These are phyloP conservation scores for Myoxocephalus aenaeus DNA, from an alignment of 2,797 vertebrate species.

Conservation along the genomic window DNA sequence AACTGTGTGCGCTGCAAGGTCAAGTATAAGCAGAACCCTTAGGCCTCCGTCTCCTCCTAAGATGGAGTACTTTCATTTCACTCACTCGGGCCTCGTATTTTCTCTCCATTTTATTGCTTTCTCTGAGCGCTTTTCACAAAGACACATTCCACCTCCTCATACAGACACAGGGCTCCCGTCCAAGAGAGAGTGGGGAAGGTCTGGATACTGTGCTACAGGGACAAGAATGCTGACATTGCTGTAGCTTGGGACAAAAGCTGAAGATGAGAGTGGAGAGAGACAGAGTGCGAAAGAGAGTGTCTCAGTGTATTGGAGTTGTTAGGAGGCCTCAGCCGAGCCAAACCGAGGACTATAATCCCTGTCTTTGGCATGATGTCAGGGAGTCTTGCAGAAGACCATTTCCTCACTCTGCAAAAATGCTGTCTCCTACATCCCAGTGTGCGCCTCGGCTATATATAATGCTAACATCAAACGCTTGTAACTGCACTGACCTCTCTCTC, in stretches of 20 bases:
- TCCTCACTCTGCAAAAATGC: constrained; percentile 80
- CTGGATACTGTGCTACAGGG: constrained; percentile 71
- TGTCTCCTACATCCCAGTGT: constrained; percentile 62
- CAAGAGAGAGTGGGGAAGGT: constrained; percentile 67
- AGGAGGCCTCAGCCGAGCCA: constrained; percentile 54
- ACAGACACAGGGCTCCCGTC: constrained; percentile 68
- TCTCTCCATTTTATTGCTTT: constrained; percentile 79
- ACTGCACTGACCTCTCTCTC: constrained; percentile 63
- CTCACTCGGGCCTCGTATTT: constrained; percentile 78
- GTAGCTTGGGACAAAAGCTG: constrained; percentile 71
- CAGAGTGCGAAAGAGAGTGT: constrained; percentile 35
- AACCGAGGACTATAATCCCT: constrained; percentile 67
- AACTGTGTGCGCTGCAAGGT: constrained; percentile 71
- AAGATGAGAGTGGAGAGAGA: constrained; percentile 57
- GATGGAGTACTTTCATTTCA: constrained; percentile 83
- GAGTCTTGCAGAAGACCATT: constrained; percentile 70
- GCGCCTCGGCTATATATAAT: constrained; percentile 68
- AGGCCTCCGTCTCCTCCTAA: constrained; percentile 70
- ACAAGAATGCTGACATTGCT: constrained; percentile 79
- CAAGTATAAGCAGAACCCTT: constrained; percentile 71
- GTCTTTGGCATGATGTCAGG: constrained; percentile 74
- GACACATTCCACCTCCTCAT: constrained; percentile 78
- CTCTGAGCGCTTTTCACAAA: constrained; percentile 76
- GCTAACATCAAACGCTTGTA: constrained; percentile 73
- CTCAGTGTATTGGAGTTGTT: constrained; percentile 59